Percentiles rank a stretch among this genome's conserved stretches.
phyloP scores from a whole-genome alignment of 2,113 vertebrate species.

The Steatornis caripensis region DNA sequence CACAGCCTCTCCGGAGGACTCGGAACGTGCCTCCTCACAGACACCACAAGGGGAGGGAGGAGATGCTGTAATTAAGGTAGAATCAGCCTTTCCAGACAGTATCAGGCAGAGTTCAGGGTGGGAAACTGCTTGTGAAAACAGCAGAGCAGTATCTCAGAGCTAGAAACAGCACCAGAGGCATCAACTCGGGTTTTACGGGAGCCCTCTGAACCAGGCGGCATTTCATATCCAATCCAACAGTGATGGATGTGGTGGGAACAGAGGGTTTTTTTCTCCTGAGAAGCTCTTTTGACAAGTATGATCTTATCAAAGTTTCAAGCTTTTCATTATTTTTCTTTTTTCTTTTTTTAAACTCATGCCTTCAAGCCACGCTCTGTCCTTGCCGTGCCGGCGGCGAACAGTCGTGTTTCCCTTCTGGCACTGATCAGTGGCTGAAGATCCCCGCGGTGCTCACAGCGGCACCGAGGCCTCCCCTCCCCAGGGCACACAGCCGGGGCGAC shows the following conservation, averaged over 20 bases:
- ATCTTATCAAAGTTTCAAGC: constrained; percentile 53
- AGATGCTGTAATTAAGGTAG: background rate
- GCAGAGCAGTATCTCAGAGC: background rate
- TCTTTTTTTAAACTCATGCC: background rate
- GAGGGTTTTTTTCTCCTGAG: background rate
- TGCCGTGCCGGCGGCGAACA: background rate
- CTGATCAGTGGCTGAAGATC: background rate
- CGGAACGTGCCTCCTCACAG: background rate
- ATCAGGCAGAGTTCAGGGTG: background rate
- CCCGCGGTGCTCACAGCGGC: background rate
- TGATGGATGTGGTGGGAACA: background rate
- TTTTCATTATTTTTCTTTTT: constrained; percentile 17
- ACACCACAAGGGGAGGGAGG: background rate
- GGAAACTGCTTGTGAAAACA: background rate
- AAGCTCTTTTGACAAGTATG: constrained; percentile 41
- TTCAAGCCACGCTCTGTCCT: background rate
- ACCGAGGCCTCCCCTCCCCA: background rate
- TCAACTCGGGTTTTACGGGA: background rate
- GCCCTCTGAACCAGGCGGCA: constrained; percentile 1
- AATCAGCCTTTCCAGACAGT: background rate
- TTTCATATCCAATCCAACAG: background rate
- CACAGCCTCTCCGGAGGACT: background rate
- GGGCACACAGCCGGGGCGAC: fast-evolving
- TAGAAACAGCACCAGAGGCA: background rate
- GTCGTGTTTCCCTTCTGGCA: background rate